These are phyloP conservation scores for Zalophus californianus DNA, from an alignment of 2,797 vertebrate genomes.

Conservation along the genomic window DNA sequence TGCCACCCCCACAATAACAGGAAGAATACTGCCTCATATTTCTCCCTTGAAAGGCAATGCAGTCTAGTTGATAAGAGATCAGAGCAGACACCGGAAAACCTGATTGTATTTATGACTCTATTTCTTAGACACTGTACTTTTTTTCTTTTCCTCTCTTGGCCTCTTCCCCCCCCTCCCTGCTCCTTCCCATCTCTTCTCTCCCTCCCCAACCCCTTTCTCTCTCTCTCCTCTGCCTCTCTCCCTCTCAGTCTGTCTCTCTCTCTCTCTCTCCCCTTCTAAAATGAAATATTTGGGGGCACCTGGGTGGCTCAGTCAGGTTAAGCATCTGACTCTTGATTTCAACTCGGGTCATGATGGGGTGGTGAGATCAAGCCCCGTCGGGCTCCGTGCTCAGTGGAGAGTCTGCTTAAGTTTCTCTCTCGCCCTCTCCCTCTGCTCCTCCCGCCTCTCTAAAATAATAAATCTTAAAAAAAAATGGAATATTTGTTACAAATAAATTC, in stretches of 20 bases:
- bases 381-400: neutral
- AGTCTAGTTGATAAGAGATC: constrained; percentile 63
- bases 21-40: constrained; percentile 64
- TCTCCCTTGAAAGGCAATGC: constrained; percentile 68
- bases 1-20: neutral
- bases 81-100: constrained; percentile 10
- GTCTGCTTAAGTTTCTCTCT: neutral
- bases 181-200: neutral
- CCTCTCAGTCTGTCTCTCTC: neutral
- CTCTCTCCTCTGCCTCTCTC: neutral
- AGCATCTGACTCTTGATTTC: neutral
- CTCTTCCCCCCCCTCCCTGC: neutral
- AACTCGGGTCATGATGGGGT: neutral
- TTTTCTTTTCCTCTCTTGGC: neutral
- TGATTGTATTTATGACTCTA: constrained; percentile 39
- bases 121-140: constrained; percentile 35
- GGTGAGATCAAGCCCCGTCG: neutral
- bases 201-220: too few species aligned
- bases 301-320: neutral
- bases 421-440: neutral
- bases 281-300: neutral
- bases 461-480: neutral
- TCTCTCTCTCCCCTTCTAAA: neutral
- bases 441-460: neutral
- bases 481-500: neutral